Evolutionary conservation across 2,113 vertebrate genomes (phyloP), one percentile per base, ranked within the genome.

Genomic region (mouse (Mus musculus)): DNA sequence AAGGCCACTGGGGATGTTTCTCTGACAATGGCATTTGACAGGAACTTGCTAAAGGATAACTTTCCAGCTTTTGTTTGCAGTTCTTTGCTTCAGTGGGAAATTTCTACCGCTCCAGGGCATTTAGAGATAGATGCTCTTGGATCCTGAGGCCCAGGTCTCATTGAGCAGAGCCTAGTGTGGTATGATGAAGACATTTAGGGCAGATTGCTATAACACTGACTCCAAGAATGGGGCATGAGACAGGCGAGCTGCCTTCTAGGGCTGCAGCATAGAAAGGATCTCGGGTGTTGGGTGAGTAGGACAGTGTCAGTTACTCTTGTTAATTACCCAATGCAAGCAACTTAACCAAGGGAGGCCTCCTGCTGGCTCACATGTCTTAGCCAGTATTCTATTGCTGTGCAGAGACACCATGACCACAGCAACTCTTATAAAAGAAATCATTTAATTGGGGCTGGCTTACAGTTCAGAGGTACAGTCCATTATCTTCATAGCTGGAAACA

Each of bases 31-130:
- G 72, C 71, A n/a, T 96, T 82, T n/a, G 89, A 87, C 92, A 93
- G 69, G 71, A 72, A 61, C 78, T 46, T 7, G 3, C 39, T 16
- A 56, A 72, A 92, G 90, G 95, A 90, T 96, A 72, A 42, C 87
- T 95, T 94, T 89, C 82, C 3, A 90, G 95, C 39, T 96, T 96
- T 94, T 91, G 73, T 90, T 80, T 93, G 93, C 89, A 87, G 71
- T 39, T 73, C 71, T n/a, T 39, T 10, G 71, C 71, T 73, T 22
- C 71, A 22, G 72, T 96, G 54, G 91, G 95, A 93, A 96, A 97
- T 96, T 96, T 78, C 90, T 89, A 91, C 81, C 22, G 75, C 42
- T 96, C 54, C 46, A 1, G 1, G 61, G 0, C 4, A 89, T 61
- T 88, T 33, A 54, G 3, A 93, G 92, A 30, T 77, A 24, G 19